These are phyloP conservation scores for Orgyia antiqua DNA, from an alignment of 2,888 invertebrate genomes.

Conservation along the genomic window DNA sequence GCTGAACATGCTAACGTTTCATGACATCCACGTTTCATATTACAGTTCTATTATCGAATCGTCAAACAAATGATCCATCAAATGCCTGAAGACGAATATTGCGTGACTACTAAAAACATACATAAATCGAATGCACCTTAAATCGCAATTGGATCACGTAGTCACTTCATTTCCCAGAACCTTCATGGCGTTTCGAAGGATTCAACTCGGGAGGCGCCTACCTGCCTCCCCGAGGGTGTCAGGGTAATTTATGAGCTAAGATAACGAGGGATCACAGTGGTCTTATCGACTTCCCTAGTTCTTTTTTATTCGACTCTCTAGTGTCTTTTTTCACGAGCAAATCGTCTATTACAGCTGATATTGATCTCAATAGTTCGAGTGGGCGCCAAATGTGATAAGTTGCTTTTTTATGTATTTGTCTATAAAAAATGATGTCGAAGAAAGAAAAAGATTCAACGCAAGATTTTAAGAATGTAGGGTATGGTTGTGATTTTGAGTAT, in stretches of 20 bases:
- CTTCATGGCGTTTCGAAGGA: conserved; percentile 55
- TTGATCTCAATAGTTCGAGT: conserved; percentile 49
- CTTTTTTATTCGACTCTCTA: conserved; percentile 59
- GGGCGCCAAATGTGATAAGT: conserved; percentile 26
- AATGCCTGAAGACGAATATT: conserved; percentile 29
- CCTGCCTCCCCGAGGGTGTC: conserved; percentile 68
- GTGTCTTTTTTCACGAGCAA: conserved; percentile 65
- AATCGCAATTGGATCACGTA: conserved; percentile 78
- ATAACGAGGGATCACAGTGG: conserved; percentile 74
- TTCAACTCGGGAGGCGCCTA: conserved; percentile 48
- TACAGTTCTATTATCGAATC: conserved; percentile 13
- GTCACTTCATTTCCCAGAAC: conserved; percentile 71
- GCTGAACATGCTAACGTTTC: too few relatives aligned
- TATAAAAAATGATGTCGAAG: too few relatives aligned
- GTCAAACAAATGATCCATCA: conserved; percentile 23
- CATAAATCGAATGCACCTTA: conserved; percentile 66
- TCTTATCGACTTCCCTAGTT: conserved; percentile 68
- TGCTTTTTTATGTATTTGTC: conserved; percentile 41
- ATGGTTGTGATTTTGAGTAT: too few relatives aligned
- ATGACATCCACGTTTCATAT: too few relatives aligned
- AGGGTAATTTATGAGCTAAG: conserved; percentile 72
- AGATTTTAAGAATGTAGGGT: too few relatives aligned
- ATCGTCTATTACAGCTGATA: conserved; percentile 62
- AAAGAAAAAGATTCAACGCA: too few relatives aligned
- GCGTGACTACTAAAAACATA: conserved; percentile 43